Conservation (phyloP, 2,113 vertebrate genomes). For the Neolamprologus kungweensis region DNA sequence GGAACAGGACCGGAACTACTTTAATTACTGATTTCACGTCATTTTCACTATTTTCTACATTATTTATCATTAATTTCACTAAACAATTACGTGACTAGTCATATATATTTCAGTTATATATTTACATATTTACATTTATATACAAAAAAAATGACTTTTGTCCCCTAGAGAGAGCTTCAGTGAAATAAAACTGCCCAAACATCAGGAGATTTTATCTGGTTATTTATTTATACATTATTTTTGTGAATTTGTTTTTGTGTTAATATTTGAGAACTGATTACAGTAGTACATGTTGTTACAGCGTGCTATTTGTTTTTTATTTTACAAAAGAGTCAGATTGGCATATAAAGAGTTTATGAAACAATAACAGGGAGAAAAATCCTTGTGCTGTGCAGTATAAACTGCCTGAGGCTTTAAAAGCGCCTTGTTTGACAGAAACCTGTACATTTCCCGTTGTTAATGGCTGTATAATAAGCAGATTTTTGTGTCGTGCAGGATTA, state of each 20-base stretch:
- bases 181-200: not conserved
- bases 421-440: not conserved
- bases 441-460: rapidly evolving
- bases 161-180: not conserved
- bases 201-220: rapidly evolving
- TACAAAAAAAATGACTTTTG: not conserved
- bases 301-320: not conserved
- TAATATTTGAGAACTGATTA: not conserved
- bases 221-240: not conserved
- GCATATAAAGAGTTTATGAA: not conserved
- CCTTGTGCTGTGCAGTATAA: not conserved
- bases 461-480: not conserved
- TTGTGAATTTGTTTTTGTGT: not conserved
- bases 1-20: not conserved
- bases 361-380: not conserved
- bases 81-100: not conserved
- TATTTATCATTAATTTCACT: not conserved
- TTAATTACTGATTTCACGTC: not conserved
- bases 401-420: rapidly evolving
- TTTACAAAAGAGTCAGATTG: not conserved
- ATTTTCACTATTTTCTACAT: not conserved
- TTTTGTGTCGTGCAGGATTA: not conserved
- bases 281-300: not conserved
- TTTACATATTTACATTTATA: not conserved
- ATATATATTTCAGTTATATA: not conserved